Percentiles rank a stretch among this genome's conserved stretches.
Evolutionary conservation across 2,888 invertebrate species (phyloP).

Genomic region (Apocheima hispidaria): DNA sequence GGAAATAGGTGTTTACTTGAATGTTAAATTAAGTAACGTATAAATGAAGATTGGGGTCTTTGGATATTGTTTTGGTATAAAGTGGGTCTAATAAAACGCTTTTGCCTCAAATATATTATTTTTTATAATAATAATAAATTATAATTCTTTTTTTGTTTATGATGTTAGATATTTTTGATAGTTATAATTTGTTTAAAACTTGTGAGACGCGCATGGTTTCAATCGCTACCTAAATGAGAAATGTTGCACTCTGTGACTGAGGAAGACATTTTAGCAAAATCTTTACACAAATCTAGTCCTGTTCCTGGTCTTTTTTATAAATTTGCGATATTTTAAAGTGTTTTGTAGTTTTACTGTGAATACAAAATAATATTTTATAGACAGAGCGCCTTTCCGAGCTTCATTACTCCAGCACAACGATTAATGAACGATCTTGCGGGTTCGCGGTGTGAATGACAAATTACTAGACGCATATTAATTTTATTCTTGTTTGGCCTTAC

Average conservation of each 20-base stretch:
- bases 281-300: no score
- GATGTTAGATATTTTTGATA: no score
- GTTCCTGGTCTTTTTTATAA: no score
- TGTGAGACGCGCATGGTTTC: no score
- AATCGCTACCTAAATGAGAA: no score
- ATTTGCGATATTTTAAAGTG: no score
- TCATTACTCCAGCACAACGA: slow-evolving; percentile 76
- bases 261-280: no score
- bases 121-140: neutral
- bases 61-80: neutral
- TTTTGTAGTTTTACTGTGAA: neutral
- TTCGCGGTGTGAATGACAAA: slow-evolving; percentile 51
- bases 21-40: slow-evolving; percentile 11
- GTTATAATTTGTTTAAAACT: no score
- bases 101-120: neutral
- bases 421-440: slow-evolving; percentile 56
- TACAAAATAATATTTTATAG: neutral
- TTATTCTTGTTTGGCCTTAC: neutral
- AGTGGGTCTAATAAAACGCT: neutral
- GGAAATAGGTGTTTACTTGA: slow-evolving; percentile 29
- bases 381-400: slow-evolving; percentile 55
- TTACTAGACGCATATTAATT: slow-evolving; percentile 30
- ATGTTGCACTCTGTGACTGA: no score
- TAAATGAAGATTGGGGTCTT: neutral
- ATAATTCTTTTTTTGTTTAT: neutral